phyloP scores from a whole-genome alignment of 2,113 vertebrate species.

The Lipotes vexillifer region DNA sequence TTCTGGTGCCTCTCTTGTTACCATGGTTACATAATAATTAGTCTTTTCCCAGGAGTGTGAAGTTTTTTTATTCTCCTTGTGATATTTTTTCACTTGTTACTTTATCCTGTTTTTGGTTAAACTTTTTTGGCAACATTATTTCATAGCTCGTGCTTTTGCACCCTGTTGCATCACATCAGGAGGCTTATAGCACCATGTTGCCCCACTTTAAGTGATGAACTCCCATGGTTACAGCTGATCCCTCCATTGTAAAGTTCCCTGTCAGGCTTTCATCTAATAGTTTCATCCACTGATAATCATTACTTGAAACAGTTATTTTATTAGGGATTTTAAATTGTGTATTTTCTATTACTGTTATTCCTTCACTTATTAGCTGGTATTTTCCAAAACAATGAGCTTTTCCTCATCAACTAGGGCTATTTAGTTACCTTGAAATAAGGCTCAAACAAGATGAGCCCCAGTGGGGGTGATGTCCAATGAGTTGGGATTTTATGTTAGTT shows the following conservation, averaged over 20 bases:
- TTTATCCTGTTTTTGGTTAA: conserved; percentile 22
- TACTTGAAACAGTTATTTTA: conserved; percentile 1
- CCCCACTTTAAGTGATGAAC: neutral
- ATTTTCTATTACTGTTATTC: conserved; percentile 29
- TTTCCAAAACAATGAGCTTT: conserved; percentile 14
- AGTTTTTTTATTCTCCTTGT: conserved; percentile 21
- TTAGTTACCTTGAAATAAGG: conserved; percentile 1
- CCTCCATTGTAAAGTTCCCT: neutral
- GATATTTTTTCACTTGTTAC: conserved; percentile 30
- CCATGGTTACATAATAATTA: neutral
- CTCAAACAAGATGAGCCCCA: neutral
- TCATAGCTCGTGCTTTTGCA: neutral
- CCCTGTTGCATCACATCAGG: neutral
- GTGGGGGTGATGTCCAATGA: neutral
- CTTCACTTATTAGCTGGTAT: conserved; percentile 8
- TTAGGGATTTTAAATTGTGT: neutral
- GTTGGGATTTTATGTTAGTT: conserved; percentile 20
- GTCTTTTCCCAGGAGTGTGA: neutral
- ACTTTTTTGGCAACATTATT: conserved; percentile 19
- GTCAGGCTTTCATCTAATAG: neutral
- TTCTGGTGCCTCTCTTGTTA: conserved; percentile 9
- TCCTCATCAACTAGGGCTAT: neutral
- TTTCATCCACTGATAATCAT: conserved; percentile 35
- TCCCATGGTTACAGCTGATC: neutral
- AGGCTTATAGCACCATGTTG: neutral